Conservation (phyloP, 2,113 vertebrate species). For the Zosterops lateralis region DNA sequence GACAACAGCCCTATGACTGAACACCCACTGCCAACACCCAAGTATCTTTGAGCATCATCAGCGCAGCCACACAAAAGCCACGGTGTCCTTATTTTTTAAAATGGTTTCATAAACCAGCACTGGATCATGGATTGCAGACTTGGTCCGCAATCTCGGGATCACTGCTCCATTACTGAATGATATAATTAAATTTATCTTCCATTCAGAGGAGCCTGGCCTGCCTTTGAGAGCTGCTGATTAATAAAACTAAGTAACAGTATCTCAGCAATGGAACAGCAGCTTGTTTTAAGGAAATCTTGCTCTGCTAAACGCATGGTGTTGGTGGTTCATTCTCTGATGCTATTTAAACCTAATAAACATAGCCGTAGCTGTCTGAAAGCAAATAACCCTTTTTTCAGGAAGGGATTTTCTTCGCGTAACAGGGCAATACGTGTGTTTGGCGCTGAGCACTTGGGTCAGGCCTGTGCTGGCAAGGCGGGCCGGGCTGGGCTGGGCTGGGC, state of each 20-base stretch:
- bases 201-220: not conserved
- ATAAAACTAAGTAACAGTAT: not conserved
- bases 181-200: not conserved
- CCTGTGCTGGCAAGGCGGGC: accelerated
- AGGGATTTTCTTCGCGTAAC: not conserved
- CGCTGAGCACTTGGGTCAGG: not conserved
- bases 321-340: not conserved
- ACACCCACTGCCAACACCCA: not conserved
- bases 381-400: not conserved
- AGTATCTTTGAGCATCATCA: not conserved
- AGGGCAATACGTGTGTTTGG: not conserved
- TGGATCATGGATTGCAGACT: not conserved
- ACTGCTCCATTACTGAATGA: not conserved
- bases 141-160: not conserved
- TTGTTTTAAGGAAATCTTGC: not conserved
- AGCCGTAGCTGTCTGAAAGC: not conserved
- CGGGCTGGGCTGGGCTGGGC: not conserved
- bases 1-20: not conserved
- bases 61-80: not conserved
- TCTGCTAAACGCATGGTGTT: not conserved
- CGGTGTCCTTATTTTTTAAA: not conserved
- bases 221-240: not conserved
- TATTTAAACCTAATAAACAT: not conserved
- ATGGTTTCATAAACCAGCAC: not conserved
- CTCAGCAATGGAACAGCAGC: not conserved